A percentile compares a stretch with the other conserved stretches of the same genome.
These are phyloP conservation scores for Dicrostonyx torquatus DNA, from an alignment of 2,797 vertebrate genomes.

Conservation along the genomic window DNA sequence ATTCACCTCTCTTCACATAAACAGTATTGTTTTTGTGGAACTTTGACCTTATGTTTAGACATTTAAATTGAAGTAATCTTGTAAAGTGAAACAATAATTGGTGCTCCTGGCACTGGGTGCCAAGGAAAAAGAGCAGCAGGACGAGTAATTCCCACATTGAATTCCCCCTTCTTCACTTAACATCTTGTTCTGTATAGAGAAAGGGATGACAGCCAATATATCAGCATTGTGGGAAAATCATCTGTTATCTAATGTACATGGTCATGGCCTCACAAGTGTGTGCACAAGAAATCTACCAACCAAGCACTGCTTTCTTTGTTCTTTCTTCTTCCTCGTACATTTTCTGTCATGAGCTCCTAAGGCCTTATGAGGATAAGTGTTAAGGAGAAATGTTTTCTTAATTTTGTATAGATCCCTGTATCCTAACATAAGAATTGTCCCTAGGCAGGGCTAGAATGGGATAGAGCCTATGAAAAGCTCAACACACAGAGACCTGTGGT, in stretches of 20 bases:
- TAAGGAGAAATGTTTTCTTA: background rate
- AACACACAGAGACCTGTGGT: background rate
- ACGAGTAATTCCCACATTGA: background rate
- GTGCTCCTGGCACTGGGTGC: background rate
- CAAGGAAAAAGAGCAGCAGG: background rate
- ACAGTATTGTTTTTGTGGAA: background rate
- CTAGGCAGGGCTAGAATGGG: background rate
- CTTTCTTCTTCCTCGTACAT: background rate
- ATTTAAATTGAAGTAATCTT: background rate
- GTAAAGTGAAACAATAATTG: background rate
- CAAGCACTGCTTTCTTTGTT: accelerated
- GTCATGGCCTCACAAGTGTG: accelerated
- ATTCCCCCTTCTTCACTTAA: background rate
- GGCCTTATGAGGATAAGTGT: background rate
- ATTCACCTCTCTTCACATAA: background rate
- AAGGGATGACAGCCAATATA: background rate
- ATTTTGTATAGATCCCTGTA: background rate
- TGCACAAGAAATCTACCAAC: background rate
- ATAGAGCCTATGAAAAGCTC: background rate
- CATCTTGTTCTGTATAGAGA: background rate
- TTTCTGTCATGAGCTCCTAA: background rate
- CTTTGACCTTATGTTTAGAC: background rate
- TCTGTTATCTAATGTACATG: background rate
- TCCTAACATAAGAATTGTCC: too few species aligned
- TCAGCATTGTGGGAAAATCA: background rate